A percentile compares a stretch with the other conserved stretches of the same genome.
phyloP scores from a whole-genome alignment of 1,140 invertebrate genomes.

The Amphibalanus amphitrite region DNA sequence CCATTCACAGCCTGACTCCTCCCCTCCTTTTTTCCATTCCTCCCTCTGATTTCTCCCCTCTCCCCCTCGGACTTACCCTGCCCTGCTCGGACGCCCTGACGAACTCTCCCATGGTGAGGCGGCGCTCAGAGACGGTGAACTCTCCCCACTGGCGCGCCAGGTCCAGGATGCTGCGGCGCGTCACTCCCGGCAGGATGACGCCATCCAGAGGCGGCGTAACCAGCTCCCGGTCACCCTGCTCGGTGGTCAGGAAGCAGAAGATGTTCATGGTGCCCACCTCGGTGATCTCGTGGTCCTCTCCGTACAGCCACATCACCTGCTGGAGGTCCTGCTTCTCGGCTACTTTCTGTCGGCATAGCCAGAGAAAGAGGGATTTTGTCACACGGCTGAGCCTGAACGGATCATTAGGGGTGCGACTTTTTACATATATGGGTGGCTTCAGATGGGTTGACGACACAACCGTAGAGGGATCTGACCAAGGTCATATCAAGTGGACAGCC shows the following conservation, averaged over 20 bases:
- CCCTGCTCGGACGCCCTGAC: slow-evolving; percentile 52
- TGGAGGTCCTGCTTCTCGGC: slow-evolving; percentile 67
- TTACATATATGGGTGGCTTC: too few relatives aligned
- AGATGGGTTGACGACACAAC: too few relatives aligned
- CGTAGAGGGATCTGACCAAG: too few relatives aligned
- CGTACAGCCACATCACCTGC: slow-evolving; percentile 94
- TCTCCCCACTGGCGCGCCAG: slow-evolving; percentile 69
- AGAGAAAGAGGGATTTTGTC: too few relatives aligned
- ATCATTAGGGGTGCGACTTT: too few relatives aligned
- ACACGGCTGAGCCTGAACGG: too few relatives aligned
- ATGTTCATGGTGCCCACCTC: slow-evolving; percentile 99
- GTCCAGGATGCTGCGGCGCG: slow-evolving; percentile 67
- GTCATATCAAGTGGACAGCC: too few relatives aligned
- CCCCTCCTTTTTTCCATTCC: neutral
- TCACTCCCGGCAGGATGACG: slow-evolving; percentile 84
- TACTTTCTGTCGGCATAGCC: slow-evolving; percentile 33
- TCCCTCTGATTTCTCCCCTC: too few relatives aligned
- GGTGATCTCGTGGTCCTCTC: slow-evolving; percentile 81
- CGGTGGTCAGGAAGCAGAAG: slow-evolving; percentile 73
- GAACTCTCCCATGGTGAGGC: slow-evolving; percentile 72
- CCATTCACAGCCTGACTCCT: too few relatives aligned
- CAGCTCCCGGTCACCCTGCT: slow-evolving; percentile 60
- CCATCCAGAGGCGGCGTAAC: slow-evolving; percentile 81
- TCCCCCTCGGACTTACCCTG: slow-evolving; percentile 62
- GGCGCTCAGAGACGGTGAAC: slow-evolving; percentile 63